Conservation (phyloP, 2,797 vertebrate genomes). For the Gastrophryne carolinensis region DNA sequence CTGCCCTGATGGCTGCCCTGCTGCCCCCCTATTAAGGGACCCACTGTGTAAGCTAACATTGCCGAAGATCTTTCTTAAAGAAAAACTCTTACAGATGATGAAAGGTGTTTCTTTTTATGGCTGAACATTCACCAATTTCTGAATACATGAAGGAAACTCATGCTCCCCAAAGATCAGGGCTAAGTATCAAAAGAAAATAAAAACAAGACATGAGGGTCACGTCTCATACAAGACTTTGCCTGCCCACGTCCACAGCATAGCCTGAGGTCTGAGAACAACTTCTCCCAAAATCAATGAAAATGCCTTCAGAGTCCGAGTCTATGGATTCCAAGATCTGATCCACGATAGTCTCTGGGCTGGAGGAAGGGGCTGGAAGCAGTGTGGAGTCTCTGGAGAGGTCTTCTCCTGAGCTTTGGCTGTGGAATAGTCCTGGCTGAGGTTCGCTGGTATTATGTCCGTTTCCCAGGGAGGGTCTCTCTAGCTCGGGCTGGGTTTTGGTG, state of each 20-base stretch:
- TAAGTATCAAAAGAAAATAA: conserved; percentile 2
- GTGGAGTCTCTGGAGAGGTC: conserved; percentile 67
- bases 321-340: conserved; percentile 88
- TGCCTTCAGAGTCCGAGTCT: conserved; percentile 90
- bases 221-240: conserved; percentile 83
- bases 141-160: not conserved
- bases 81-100: too few relatives aligned
- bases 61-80: too few relatives aligned
- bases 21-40: too few relatives aligned
- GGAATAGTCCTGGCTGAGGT: conserved; percentile 60
- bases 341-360: conserved; percentile 91
- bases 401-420: conserved; percentile 4
- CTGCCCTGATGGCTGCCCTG: too few relatives aligned
- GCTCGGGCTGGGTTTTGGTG: conserved; percentile 56
- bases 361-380: conserved; percentile 77
- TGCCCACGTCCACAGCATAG: conserved; percentile 73
- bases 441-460: conserved; percentile 57
- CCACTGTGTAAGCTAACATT: too few relatives aligned
- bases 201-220: not conserved
- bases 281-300: conserved; percentile 93
- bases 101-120: not conserved
- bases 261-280: conserved; percentile 75
- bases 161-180: not conserved
- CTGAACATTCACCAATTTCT: too few relatives aligned
- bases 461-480: conserved; percentile 55